Conservation (phyloP, 2,888 invertebrate genomes). For the Torymus tubicola region DNA sequence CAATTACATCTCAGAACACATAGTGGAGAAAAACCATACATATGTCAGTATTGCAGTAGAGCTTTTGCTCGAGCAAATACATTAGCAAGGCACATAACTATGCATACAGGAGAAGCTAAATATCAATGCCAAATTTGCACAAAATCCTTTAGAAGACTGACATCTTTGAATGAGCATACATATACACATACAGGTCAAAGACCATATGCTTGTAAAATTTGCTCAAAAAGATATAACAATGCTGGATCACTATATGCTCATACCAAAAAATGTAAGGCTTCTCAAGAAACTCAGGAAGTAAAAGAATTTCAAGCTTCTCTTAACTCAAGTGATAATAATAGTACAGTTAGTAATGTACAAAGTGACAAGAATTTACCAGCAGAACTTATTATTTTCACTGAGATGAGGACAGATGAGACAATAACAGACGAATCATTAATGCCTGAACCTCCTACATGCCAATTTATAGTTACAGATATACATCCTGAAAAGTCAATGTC, state of each 20-base stretch:
- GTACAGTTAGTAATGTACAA: neutral
- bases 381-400: constrained; percentile 67
- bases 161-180: constrained; percentile 72
- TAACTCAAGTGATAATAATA: constrained; percentile 33
- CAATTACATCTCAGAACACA: constrained; percentile 72
- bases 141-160: constrained; percentile 72
- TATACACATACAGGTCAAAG: constrained; percentile 73
- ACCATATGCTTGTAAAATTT: constrained; percentile 73
- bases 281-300: constrained; percentile 61
- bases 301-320: constrained; percentile 59
- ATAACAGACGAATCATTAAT: constrained; percentile 61
- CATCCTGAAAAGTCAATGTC: constrained; percentile 65
- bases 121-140: constrained; percentile 73
- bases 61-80: constrained; percentile 73
- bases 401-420: constrained; percentile 66
- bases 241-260: constrained; percentile 72
- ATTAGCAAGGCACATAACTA: constrained; percentile 72
- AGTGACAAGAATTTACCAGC: constrained; percentile 57
- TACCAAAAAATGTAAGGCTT: constrained; percentile 72
- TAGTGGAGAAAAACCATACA: constrained; percentile 73
- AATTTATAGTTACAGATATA: constrained; percentile 69
- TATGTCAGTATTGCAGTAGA: constrained; percentile 72
- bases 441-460: constrained; percentile 59
- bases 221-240: constrained; percentile 71
- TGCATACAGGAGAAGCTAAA: constrained; percentile 74